Evolutionary conservation across 2,888 invertebrate species (phyloP).

Genomic region (Augochlorella aurata): DNA sequence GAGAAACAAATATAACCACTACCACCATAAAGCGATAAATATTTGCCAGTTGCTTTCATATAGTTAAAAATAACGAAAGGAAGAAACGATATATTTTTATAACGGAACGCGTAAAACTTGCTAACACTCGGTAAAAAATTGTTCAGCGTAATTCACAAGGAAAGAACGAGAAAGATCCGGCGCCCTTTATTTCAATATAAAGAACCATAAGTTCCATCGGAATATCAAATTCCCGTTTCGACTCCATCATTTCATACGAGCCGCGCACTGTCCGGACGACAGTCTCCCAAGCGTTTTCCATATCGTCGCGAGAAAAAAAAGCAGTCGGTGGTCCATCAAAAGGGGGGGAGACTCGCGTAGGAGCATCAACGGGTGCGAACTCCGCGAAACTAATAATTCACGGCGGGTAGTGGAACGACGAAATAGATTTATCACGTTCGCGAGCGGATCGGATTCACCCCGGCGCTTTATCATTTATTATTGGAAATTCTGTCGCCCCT

Average conservation of each 20-base stretch:
- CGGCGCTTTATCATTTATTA: constrained; percentile 56
- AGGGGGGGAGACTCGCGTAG: background rate
- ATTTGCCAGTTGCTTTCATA: too few species aligned
- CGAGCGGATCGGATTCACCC: constrained; percentile 34
- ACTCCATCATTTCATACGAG: background rate
- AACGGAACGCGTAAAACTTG: too few species aligned
- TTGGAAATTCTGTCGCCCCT: constrained; percentile 48
- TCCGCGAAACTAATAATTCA: constrained; percentile 46
- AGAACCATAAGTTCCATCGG: background rate
- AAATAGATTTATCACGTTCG: constrained; percentile 50
- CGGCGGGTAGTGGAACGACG: constrained; percentile 15
- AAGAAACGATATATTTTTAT: too few species aligned
- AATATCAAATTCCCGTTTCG: background rate
- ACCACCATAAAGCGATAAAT: too few species aligned
- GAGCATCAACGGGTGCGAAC: background rate
- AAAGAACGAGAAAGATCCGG: too few species aligned
- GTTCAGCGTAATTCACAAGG: too few species aligned
- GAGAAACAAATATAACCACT: too few species aligned
- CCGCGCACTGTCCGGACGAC: background rate
- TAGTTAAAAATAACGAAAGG: too few species aligned
- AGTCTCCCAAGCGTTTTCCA: background rate
- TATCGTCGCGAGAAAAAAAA: too few species aligned
- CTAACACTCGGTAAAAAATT: too few species aligned
- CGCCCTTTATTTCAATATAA: too few species aligned
- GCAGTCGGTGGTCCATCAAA: constrained; percentile 6